A percentile compares a stretch with the other conserved stretches of the same genome.
Conservation (phyloP, 2,113 vertebrate species). For the Hippocampus comes region DNA sequence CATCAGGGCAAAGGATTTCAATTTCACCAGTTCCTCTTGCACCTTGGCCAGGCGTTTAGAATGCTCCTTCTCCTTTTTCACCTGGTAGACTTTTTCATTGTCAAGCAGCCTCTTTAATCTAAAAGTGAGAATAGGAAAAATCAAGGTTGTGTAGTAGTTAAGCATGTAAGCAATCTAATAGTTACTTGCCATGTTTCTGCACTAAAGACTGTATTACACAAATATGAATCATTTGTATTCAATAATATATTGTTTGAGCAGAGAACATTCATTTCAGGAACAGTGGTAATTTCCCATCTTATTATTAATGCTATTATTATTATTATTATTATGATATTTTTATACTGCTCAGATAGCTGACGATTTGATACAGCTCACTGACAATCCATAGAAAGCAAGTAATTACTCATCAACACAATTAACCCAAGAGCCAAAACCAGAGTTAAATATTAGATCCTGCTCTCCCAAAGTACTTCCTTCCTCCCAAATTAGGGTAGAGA, state of each 20-base stretch:
- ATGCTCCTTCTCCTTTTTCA: slow-evolving; percentile 89
- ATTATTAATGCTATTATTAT: not conserved
- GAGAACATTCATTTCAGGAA: not conserved
- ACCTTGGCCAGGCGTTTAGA: slow-evolving; percentile 83
- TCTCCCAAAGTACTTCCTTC: slow-evolving; percentile 22
- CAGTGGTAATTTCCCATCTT: too few species aligned
- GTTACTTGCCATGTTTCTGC: not conserved
- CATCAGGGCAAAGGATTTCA: slow-evolving; percentile 97
- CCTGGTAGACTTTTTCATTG: slow-evolving; percentile 91
- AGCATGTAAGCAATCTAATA: not conserved
- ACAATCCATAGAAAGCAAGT: not conserved
- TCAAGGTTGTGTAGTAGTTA: slow-evolving; percentile 9
- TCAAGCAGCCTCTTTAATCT: slow-evolving; percentile 95
- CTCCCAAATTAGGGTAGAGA: slow-evolving; percentile 31
- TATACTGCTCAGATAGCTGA: not conserved
- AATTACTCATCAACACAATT: not conserved
- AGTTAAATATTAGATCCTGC: slow-evolving; percentile 4
- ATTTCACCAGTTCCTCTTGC: slow-evolving; percentile 88
- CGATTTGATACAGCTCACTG: not conserved
- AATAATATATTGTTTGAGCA: not conserved
- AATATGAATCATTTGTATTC: not conserved
- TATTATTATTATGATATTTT: too few species aligned
- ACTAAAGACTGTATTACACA: not conserved
- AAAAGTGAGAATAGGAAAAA: slow-evolving; percentile 38
- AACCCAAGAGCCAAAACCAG: not conserved